A percentile compares a stretch with the other conserved stretches of the same genome.
These are phyloP conservation scores for Pycnomerus fuliginosus DNA, from an alignment of 2,888 invertebrate species.

Conservation along the genomic window DNA sequence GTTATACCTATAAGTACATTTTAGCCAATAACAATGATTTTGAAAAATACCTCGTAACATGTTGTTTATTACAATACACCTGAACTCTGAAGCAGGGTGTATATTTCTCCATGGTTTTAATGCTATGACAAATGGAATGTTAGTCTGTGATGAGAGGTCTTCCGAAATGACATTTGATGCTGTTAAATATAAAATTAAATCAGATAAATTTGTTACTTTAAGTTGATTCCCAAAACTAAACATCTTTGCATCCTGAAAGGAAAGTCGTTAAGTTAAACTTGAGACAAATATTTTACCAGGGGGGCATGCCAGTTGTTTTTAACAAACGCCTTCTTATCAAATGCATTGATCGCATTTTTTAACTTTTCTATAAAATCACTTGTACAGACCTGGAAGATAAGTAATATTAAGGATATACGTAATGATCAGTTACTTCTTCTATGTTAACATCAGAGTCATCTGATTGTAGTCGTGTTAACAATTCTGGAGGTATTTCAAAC, in stretches of 20 bases:
- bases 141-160: constrained; percentile 41
- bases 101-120: constrained; percentile 47
- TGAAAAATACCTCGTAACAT: constrained; percentile 41
- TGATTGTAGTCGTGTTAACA: constrained; percentile 36
- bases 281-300: constrained; percentile 28
- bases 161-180: constrained; percentile 43
- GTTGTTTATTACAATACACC: constrained; percentile 49
- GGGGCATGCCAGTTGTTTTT: constrained; percentile 52
- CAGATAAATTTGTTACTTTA: constrained; percentile 42
- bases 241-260: constrained; percentile 47
- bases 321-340: constrained; percentile 42
- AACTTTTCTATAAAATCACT: constrained; percentile 32
- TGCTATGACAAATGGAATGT: constrained; percentile 41
- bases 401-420: not conserved
- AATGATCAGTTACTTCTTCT: constrained; percentile 10
- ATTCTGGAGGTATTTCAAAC: constrained; percentile 38
- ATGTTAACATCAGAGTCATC: constrained; percentile 18
- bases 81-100: constrained; percentile 50
- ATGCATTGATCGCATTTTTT: constrained; percentile 40
- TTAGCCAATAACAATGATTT: constrained; percentile 4
- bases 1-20: constrained; percentile 38
- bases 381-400: constrained; percentile 22
- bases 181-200: constrained; percentile 43
- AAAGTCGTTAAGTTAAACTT: constrained; percentile 1
- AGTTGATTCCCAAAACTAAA: constrained; percentile 47